Conservation (phyloP, 1,140 invertebrate species). For the Drosophila tani region DNA sequence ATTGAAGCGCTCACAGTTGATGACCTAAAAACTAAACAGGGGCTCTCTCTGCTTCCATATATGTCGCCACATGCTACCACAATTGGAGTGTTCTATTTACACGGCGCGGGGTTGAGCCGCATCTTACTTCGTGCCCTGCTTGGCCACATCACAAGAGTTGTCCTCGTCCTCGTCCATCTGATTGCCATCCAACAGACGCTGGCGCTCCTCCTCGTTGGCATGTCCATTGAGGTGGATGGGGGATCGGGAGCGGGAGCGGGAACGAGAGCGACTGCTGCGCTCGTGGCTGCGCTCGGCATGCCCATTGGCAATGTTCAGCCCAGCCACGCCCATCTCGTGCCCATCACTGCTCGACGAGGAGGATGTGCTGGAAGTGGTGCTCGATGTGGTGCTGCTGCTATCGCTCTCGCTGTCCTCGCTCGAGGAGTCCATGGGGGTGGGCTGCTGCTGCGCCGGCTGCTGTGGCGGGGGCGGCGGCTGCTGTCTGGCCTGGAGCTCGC, state of each 20-base stretch:
- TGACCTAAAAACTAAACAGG: constrained; percentile 48
- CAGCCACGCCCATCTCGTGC: constrained; percentile 70
- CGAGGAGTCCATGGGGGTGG: constrained; percentile 80
- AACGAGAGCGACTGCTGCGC: constrained; percentile 51
- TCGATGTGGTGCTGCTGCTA: constrained; percentile 79
- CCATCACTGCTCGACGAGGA: constrained; percentile 66
- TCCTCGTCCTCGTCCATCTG: constrained; percentile 73
- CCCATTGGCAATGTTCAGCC: constrained; percentile 68
- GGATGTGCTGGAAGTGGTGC: constrained; percentile 71
- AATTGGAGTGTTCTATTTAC: constrained; percentile 62
- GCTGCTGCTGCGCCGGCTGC: constrained; percentile 52
- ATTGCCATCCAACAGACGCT: constrained; percentile 48
- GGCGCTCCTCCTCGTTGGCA: constrained; percentile 66
- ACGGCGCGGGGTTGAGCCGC: neutral
- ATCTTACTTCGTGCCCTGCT: constrained; percentile 11
- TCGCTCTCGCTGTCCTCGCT: constrained; percentile 84
- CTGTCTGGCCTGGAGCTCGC: constrained; percentile 66
- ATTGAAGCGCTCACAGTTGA: constrained; percentile 22
- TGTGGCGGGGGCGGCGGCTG: constrained; percentile 46
- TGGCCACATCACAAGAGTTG: constrained; percentile 61
- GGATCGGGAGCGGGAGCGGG: constrained; percentile 48
- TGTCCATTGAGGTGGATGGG: constrained; percentile 59
- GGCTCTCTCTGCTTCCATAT: constrained; percentile 3
- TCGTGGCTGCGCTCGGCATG: constrained; percentile 58
- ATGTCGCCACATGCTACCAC: constrained; percentile 38